These are phyloP conservation scores for Glomeris marginata DNA, from an alignment of 2,888 invertebrate genomes.

Conservation along the genomic window DNA sequence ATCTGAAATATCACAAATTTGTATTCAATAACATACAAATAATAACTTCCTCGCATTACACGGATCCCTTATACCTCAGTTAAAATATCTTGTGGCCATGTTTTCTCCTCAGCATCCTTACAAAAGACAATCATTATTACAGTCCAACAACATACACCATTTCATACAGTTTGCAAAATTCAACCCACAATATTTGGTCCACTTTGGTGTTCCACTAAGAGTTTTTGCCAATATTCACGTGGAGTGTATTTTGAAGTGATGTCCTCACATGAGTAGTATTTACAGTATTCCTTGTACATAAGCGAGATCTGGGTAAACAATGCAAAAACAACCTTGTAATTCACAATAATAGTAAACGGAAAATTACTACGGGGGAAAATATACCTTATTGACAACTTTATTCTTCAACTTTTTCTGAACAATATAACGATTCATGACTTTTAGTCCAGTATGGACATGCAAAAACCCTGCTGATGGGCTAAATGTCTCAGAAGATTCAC, in stretches of 20 bases:
- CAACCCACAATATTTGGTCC: slow-evolving; percentile 10
- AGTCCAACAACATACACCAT: not conserved
- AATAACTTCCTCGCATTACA: not conserved
- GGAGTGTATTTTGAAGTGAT: not conserved
- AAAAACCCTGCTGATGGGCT: not conserved
- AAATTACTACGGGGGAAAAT: too few relatives aligned
- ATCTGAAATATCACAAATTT: slow-evolving; percentile 30
- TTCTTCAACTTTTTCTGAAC: slow-evolving; percentile 3
- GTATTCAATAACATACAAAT: not conserved
- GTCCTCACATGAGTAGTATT: slow-evolving; percentile 5
- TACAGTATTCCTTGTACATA: slow-evolving; percentile 7
- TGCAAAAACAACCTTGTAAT: too few relatives aligned
- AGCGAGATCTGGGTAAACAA: not conserved
- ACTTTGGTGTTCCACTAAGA: not conserved
- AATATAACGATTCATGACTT: slow-evolving; percentile 10
- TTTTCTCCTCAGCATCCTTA: slow-evolving; percentile 1
- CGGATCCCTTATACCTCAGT: not conserved
- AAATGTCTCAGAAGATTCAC: slow-evolving; percentile 5
- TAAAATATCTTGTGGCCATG: slow-evolving; percentile 4
- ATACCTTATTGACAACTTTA: slow-evolving; percentile 8
- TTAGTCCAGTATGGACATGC: not conserved
- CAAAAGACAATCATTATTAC: not conserved
- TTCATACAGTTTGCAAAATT: not conserved
- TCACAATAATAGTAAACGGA: too few relatives aligned
- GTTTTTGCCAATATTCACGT: slow-evolving; percentile 7